Evolutionary conservation across 2,113 vertebrate species (phyloP), one percentile per base, ranked within the genome.

Genomic region (Panthera leo): DNA sequence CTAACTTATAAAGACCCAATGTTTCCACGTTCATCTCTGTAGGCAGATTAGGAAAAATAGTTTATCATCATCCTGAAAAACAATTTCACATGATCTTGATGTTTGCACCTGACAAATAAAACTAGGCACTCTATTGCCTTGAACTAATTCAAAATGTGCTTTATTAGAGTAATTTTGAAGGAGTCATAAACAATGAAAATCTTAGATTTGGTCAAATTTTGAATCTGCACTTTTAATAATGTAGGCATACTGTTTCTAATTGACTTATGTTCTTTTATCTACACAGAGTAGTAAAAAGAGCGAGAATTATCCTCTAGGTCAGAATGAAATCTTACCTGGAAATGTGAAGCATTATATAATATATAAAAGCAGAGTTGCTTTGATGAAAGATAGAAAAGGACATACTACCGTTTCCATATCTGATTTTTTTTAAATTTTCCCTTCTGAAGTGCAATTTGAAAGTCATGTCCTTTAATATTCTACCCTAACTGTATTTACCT

Each of bases 171-270:
- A 53, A 92, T 82, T 75, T 83, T 55, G 76, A 92, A n/a, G 12
- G 67, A 75, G 34, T 55, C n/a, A 89, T 36, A 58, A 34, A 55
- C 34, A 58, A 45, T 83, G 25, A 55, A 53, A 75, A 13, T 65
- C 23, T 92, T 85, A 39, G 39, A 63, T 58, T 73, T 82, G 18
- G 29, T 87, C 45, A 42, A n/a, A 82, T 53, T 95, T 58, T 61
- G 9, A 78, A 91, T 91, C 61, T 78, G 23, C 70, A 19, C 76
- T 76, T 95, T 95, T 58, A 68, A 91, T 58, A 68, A 78, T 95
- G 16, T 15, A n/a, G 3, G 8, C 75, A 67, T 88, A 45, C n/a
- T 75, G 10, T 61, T 84, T 73, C 79, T 73, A 73, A 73, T 63
- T 84, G 3, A 68, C 39, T 61, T 34, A 12, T 73, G 31, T 92